Base-by-base conservation (phyloP, 1,140 invertebrate species). In the Ooceraea biroi region DNA sequence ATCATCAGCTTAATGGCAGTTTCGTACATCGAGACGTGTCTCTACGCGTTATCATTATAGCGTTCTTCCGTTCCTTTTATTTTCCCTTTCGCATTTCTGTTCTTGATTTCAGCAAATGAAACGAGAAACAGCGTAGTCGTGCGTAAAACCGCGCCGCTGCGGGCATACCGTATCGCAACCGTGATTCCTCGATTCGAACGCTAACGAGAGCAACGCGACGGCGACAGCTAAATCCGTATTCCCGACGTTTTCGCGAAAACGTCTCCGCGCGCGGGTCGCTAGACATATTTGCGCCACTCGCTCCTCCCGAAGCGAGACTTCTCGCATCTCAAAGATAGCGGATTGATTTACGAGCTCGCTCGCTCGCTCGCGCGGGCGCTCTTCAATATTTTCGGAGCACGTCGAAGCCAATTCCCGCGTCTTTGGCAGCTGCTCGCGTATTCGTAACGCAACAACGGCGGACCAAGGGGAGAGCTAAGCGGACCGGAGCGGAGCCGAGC, bases 351-450 rank as follows among this genome's bases (percentile, higher is more conserved):
- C 50, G 82, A 22, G 19, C 36, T 5, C 85, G 68, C 36, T 58
- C 58, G 57, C 68, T 10, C 44, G 46, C 78, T 60, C 36, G 52
- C 44, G n/a, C 61, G 72, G 63, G n/a, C 85, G 78, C 74, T 65
- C 87, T 85, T 85, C 82, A 87, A 88, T 88, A 88, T 88, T 88
- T 88, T 84, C 74, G 82, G 84, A 60, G 55, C 76, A 84, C 85
- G 87, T 88, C 87, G 87, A 88, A 87, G 85, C 85, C 87, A 85
- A 88, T 88, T 88, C 65, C 25, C 76, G 76, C 25, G 52, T 74
- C 85, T 85, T 88, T 87, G 87, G 87, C 85, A 88, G 87, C 87
- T 85, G 87, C 71, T 85, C 77, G 44, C 77, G 30, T 58, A 55
- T 68, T 50, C 48, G 85, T 88, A 88, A 84, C 82, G 85, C 73